Evolutionary conservation across 1,140 invertebrate species (phyloP).

Genomic region (Aphidius gifuensis): DNA sequence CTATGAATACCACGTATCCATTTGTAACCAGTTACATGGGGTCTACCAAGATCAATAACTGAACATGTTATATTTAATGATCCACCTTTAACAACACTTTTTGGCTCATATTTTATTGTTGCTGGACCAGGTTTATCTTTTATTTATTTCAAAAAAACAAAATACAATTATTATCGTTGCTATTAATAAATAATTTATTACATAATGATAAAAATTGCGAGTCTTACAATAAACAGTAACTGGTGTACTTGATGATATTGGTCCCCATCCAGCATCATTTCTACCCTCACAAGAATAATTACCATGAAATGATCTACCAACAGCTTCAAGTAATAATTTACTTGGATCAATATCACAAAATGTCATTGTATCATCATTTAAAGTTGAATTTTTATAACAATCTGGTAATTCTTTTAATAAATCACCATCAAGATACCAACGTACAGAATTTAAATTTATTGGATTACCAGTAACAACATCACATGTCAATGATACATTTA

Average conservation of each 20-base stretch:
- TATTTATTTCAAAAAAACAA: conserved; percentile 9
- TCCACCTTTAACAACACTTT: conserved; percentile 74
- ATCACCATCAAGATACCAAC: conserved; percentile 81
- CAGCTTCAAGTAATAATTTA: conserved; percentile 75
- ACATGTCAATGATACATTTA: conserved; percentile 80
- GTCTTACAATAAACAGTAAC: conserved; percentile 74
- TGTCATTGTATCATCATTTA: conserved; percentile 43
- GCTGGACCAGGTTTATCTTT: conserved; percentile 74
- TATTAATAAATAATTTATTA: background rate
- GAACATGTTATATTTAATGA: conserved; percentile 75
- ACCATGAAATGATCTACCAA: conserved; percentile 81
- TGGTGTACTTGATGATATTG: conserved; percentile 68
- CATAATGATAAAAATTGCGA: conserved; percentile 23
- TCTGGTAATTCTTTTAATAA: conserved; percentile 82
- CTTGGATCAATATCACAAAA: conserved; percentile 83
- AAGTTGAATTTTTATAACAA: conserved; percentile 62
- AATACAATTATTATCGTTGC: background rate
- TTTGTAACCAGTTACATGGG: conserved; percentile 70
- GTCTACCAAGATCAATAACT: conserved; percentile 77
- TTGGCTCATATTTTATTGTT: conserved; percentile 67
- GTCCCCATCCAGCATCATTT: conserved; percentile 83
- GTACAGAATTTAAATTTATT: conserved; percentile 62
- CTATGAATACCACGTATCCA: conserved; percentile 75
- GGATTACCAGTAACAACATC: conserved; percentile 72
- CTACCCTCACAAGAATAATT: conserved; percentile 87